A percentile compares a stretch with the other conserved stretches of the same genome.
Conservation (phyloP, 37 sponge, comb jelly and placozoan genomes). For the Halichondria panicea region DNA sequence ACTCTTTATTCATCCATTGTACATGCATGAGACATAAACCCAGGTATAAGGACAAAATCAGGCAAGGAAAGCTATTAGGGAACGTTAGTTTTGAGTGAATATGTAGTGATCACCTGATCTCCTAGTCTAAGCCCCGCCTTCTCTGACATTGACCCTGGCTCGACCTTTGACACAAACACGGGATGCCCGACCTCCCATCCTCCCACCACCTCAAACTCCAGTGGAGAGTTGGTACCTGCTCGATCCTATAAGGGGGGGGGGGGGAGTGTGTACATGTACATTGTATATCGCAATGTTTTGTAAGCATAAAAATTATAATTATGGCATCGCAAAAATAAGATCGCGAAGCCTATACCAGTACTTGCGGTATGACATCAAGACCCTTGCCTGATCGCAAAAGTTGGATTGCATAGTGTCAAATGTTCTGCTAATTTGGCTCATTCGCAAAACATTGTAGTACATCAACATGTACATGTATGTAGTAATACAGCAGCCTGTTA, state of each 20-base stretch:
- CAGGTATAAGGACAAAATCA: neutral
- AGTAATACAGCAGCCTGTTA: too few relatives aligned
- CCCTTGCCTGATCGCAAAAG: too few relatives aligned
- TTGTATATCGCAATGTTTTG: neutral
- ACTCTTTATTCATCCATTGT: neutral
- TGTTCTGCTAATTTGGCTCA: too few relatives aligned
- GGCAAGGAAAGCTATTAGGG: neutral
- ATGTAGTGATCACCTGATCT: slow-evolving; percentile 54
- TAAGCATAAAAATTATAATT: neutral
- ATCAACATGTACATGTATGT: too few relatives aligned
- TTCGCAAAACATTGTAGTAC: too few relatives aligned
- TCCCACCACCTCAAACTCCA: slow-evolving; percentile 68
- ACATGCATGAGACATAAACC: neutral
- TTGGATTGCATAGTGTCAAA: too few relatives aligned
- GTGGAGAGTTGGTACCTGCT: slow-evolving; percentile 53
- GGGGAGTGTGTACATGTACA: slow-evolving; percentile 1
- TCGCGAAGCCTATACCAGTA: too few relatives aligned
- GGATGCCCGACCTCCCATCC: slow-evolving; percentile 42
- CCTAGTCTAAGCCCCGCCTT: slow-evolving; percentile 53
- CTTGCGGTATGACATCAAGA: too few relatives aligned
- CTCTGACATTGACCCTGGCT: slow-evolving; percentile 41
- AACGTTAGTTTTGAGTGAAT: neutral
- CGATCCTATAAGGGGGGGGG: slow-evolving; percentile 26
- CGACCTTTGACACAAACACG: slow-evolving; percentile 48
- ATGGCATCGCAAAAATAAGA: neutral